phyloP scores from a whole-genome alignment of 2,888 invertebrate genomes.

The Zhengitettix transpicula region DNA sequence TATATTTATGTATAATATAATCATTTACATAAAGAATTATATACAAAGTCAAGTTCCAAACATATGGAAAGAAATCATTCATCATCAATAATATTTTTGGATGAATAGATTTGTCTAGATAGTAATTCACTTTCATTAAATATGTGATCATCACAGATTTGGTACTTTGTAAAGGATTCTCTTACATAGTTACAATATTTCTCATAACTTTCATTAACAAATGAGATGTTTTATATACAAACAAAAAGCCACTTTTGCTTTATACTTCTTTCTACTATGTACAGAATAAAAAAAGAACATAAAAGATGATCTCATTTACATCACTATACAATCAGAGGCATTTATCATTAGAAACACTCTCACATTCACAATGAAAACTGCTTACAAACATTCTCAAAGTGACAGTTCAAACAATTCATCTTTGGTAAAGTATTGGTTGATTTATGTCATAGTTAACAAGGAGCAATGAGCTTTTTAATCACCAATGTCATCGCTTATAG shows the following conservation, averaged over 20 bases:
- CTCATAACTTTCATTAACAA: neutral
- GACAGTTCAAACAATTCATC: neutral
- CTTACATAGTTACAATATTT: neutral
- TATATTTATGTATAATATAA: constrained; percentile 12
- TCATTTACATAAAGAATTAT: constrained; percentile 11
- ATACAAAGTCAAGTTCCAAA: constrained; percentile 7
- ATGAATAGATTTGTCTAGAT: neutral
- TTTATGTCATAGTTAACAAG: too few relatives aligned
- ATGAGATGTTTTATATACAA: neutral
- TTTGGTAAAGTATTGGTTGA: constrained; percentile 9
- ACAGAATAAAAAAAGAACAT: too few relatives aligned
- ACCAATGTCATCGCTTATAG: too few relatives aligned
- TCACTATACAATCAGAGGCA: too few relatives aligned
- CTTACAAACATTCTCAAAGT: neutral
- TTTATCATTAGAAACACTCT: neutral
- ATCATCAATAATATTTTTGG: neutral
- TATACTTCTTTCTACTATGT: too few relatives aligned
- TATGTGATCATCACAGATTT: constrained; percentile 13
- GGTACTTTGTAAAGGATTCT: constrained; percentile 6
- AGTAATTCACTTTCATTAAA: constrained; percentile 2
- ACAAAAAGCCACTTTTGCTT: neutral
- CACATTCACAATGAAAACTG: neutral
- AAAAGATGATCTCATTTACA: too few relatives aligned
- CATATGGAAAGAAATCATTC: neutral
- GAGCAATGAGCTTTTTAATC: too few relatives aligned